Percentiles rank a stretch among this genome's conserved stretches.
Conservation (phyloP, 2,797 vertebrate species). For the Pygocentrus nattereri region DNA sequence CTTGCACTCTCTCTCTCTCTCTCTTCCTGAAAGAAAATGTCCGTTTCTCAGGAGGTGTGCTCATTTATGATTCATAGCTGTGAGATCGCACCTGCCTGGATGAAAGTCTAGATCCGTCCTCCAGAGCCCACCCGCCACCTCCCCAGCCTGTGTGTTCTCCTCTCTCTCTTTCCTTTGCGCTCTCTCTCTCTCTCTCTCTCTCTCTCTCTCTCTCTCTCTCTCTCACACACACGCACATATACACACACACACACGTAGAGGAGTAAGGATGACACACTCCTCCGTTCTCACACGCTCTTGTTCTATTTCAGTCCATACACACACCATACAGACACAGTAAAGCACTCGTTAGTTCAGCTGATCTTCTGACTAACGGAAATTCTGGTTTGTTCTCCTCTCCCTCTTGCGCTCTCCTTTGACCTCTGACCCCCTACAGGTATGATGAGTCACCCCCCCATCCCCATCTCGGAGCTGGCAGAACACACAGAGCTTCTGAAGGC, state of each 20-base stretch:
- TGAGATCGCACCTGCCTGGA: slow-evolving; percentile 65
- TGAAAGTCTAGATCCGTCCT: slow-evolving; percentile 56
- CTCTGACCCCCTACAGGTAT: slow-evolving; percentile 82
- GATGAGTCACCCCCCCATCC: slow-evolving; percentile 97
- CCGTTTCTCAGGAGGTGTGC: slow-evolving; percentile 66
- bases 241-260: slow-evolving; percentile 6
- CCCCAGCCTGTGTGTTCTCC: neutral
- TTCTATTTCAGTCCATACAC: neutral
- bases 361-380: neutral
- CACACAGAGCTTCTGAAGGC: slow-evolving; percentile 97
- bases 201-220: neutral
- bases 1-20: slow-evolving; percentile 30
- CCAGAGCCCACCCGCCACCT: slow-evolving; percentile 33
- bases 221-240: neutral
- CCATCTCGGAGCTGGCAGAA: slow-evolving; percentile 92
- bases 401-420: slow-evolving; percentile 38
- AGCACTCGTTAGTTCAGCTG: neutral
- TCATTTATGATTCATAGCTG: slow-evolving; percentile 73
- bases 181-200: neutral
- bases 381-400: slow-evolving; percentile 26
- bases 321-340: neutral
- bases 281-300: neutral
- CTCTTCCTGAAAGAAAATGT: slow-evolving; percentile 66
- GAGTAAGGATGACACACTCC: neutral
- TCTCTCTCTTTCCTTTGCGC: neutral